A percentile compares a stretch with the other conserved stretches of the same genome.
Evolutionary conservation across 1,140 invertebrate genomes (phyloP).

Genomic region (Drosophila ananassae): DNA sequence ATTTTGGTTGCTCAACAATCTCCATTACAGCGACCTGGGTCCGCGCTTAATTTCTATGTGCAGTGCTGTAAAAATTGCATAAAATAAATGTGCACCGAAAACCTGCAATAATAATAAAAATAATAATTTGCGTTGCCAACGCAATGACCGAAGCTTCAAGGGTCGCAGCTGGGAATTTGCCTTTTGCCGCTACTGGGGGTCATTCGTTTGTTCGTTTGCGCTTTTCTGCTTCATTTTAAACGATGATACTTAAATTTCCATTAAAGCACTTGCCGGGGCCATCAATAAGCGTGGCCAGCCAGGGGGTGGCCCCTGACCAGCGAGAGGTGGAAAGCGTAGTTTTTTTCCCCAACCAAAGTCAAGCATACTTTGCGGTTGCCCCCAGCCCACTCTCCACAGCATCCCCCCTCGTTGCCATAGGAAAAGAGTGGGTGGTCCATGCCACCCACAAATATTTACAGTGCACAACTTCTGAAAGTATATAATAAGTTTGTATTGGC

Average conservation of each 20-base stretch:
- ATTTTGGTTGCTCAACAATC: slow-evolving; percentile 36
- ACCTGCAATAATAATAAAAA: slow-evolving; percentile 66
- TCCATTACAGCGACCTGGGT: slow-evolving; percentile 31
- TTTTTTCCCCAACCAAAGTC: slow-evolving; percentile 56
- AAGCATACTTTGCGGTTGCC: slow-evolving; percentile 69
- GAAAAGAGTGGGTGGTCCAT: slow-evolving; percentile 37
- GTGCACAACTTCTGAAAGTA: slow-evolving; percentile 62
- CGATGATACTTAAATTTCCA: slow-evolving; percentile 83
- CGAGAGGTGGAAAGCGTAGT: slow-evolving; percentile 47
- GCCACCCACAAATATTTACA: slow-evolving; percentile 65
- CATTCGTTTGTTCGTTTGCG: slow-evolving; percentile 40
- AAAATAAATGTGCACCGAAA: slow-evolving; percentile 72
- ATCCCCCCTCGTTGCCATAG: slow-evolving; percentile 8
- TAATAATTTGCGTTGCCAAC: slow-evolving; percentile 73
- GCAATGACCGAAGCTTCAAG: slow-evolving; percentile 58
- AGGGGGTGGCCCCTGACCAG: neutral
- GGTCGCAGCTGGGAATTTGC: slow-evolving; percentile 40
- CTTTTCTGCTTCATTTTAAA: slow-evolving; percentile 80
- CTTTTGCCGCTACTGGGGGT: slow-evolving; percentile 12
- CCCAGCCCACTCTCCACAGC: slow-evolving; percentile 4
- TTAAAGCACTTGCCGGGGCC: slow-evolving; percentile 78
- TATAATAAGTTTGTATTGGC: slow-evolving; percentile 64
- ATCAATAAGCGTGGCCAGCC: slow-evolving; percentile 67
- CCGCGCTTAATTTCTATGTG: slow-evolving; percentile 68
- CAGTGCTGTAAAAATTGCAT: slow-evolving; percentile 68